phyloP scores from a whole-genome alignment of 2,888 invertebrate genomes.

The Netelia virgata region DNA sequence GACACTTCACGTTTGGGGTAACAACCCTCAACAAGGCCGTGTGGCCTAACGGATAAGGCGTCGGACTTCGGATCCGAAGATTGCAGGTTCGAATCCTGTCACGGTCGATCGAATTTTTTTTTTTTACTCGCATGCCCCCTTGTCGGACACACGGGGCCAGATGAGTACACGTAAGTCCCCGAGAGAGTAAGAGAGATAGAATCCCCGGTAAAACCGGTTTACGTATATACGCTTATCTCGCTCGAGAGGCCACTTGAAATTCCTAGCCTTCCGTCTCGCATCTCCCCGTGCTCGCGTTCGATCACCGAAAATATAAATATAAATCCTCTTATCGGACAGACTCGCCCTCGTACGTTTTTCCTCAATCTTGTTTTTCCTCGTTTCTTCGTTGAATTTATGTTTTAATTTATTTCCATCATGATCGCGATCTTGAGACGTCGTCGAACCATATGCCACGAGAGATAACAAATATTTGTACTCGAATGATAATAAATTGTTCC shows the following conservation, averaged over 20 bases:
- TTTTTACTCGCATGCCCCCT: constrained; percentile 67
- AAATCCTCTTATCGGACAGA: constrained; percentile 7
- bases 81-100: constrained; percentile 87
- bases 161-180: not conserved
- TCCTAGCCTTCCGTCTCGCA: constrained; percentile 53
- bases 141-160: not conserved
- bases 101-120: constrained; percentile 82
- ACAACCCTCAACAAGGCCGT: constrained; percentile 78
- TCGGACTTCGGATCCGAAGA: constrained; percentile 87
- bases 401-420: too few relatives aligned
- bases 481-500: not conserved
- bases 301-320: constrained; percentile 23
- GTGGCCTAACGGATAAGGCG: constrained; percentile 86
- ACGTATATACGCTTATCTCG: constrained; percentile 36
- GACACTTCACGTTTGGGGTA: constrained; percentile 72
- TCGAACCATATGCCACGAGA: not conserved
- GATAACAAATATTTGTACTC: not conserved
- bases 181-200: constrained; percentile 5
- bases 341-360: not conserved
- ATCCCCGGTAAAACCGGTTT: constrained; percentile 60
- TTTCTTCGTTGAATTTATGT: not conserved
- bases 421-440: not conserved
- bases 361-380: not conserved
- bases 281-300: not conserved
- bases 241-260: constrained; percentile 45